These are phyloP conservation scores for Eunapius fragilis DNA, from an alignment of 37 sponge, comb jelly and placozoan genomes.

Conservation along the genomic window DNA sequence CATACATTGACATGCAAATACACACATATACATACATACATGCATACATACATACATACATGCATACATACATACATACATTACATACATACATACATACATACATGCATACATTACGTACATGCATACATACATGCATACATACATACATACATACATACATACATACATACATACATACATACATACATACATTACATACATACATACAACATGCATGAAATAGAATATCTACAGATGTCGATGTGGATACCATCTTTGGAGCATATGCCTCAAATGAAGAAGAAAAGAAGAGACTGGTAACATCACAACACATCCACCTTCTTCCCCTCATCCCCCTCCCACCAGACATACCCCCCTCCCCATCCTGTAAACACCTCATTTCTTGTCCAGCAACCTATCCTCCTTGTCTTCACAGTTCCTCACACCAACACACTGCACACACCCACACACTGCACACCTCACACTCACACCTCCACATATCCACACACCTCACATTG, in stretches of 20 bases:
- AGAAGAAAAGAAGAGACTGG: background rate
- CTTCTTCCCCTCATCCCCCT: background rate
- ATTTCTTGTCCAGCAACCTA: too few species aligned
- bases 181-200: background rate
- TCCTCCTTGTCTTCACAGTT: too few species aligned
- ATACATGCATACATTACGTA: too few species aligned
- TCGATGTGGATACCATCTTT: background rate
- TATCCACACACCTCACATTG: too few species aligned
- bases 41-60: background rate
- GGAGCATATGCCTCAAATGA: background rate
- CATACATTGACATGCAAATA: background rate
- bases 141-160: too few species aligned
- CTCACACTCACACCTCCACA: too few species aligned
- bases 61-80: slow-evolving; percentile 11
- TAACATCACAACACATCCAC: background rate
- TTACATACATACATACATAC: background rate
- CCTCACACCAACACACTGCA: too few species aligned
- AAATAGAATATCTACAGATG: background rate
- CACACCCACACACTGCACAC: too few species aligned
- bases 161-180: too few species aligned
- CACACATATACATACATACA: background rate
- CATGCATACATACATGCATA: too few species aligned
- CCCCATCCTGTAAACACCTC: too few species aligned
- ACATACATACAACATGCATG: background rate
- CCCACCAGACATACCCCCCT: background rate